These are phyloP conservation scores for Phalloptychus januarius DNA, from an alignment of 2,797 vertebrate genomes.

Conservation along the genomic window DNA sequence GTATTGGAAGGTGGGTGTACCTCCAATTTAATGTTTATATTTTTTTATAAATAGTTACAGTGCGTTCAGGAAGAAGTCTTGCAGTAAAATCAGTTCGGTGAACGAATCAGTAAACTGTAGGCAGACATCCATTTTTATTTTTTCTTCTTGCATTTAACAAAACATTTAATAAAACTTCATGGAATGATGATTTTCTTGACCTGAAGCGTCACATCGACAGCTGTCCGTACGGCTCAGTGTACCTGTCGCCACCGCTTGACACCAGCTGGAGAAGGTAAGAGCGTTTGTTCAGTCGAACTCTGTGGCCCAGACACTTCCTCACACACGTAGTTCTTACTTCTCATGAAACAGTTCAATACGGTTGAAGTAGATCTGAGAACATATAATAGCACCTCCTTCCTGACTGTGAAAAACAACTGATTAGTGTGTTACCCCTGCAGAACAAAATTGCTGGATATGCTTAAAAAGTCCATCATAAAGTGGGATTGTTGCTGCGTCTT, in stretches of 20 bases:
- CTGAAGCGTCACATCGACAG: constrained; percentile 90
- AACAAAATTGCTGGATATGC: background rate
- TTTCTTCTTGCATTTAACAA: background rate
- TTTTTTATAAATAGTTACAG: background rate
- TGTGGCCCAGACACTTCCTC: background rate
- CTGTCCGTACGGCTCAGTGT: constrained; percentile 96
- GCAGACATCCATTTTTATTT: background rate
- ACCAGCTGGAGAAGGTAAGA: constrained; percentile 98
- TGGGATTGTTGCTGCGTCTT: background rate
- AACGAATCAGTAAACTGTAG: background rate
- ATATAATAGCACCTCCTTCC: background rate
- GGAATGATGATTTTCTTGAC: constrained; percentile 82
- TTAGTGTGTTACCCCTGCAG: background rate
- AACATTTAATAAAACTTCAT: background rate
- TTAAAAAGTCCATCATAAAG: background rate
- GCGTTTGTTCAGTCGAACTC: background rate
- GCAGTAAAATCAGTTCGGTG: background rate
- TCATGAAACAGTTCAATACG: background rate
- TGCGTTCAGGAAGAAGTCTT: background rate
- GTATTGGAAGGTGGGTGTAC: background rate
- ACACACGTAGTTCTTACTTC: background rate
- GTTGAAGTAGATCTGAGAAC: background rate
- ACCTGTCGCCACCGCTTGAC: constrained; percentile 95
- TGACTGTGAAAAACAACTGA: background rate
- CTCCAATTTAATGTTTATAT: background rate